Evolutionary conservation across 2,113 vertebrate genomes (phyloP), one percentile per base, ranked within the genome.

Genomic region (Rhinoptilus africanus): DNA sequence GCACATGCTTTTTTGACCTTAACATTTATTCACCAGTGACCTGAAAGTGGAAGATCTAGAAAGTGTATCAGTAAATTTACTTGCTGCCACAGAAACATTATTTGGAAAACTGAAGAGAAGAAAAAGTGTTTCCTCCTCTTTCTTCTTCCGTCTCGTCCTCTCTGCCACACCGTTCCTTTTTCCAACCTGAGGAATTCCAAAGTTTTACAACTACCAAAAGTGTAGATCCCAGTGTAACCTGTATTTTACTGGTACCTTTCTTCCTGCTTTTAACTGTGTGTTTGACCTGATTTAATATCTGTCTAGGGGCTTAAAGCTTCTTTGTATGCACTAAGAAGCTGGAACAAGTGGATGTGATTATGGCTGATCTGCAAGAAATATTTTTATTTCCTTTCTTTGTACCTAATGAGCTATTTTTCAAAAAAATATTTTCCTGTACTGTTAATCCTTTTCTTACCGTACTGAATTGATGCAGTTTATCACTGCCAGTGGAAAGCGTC

Each of bases 191-290:
- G 48, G 37, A 84, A 41, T 67, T 89, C 32, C 48, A 50, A 24
- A 4, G 7, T 19, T 0, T 2, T 30, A 26, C n/a, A 77, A 3
- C 0, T 19, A 37, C n/a, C 24, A 69, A 6, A 89, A 64, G 4
- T 19, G 15, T 85, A 47, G 20, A 76, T 83, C 27, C 30, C 30
- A 45, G 18, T 69, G 22, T 93, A 82, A 68, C 17, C 13, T 82
- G 3, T 60, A 3, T 75, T 8, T 88, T 69, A 20, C 54, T 74
- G 48, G 13, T 83, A n/a, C 15, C 28, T 66, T 57, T 50, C 20
- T 80, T 88, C 21, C 7, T 93, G 13, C 32, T 10, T 64, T 78
- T 14, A 24, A 34, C 8, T 47, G 6, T 37, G 15, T 57, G 17
- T 69, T 89, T 89, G 26, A 30, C 12, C 15, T 77, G 28, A 48